Base-by-base conservation (phyloP, 2,797 vertebrate genomes). In the Hydrolagus colliei region DNA sequence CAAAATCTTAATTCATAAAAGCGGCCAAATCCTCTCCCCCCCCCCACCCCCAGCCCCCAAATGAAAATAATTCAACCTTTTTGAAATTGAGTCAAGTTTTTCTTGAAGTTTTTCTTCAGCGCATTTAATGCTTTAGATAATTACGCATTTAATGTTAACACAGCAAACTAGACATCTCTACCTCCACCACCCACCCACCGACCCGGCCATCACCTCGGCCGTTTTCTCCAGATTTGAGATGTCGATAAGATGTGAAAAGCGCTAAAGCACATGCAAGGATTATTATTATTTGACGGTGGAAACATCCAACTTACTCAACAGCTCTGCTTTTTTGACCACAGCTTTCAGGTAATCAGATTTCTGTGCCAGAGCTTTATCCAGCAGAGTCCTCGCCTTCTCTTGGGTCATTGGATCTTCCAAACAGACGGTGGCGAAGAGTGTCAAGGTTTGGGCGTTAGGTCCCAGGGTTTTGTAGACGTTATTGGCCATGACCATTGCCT, bases 401-500 rank as follows among this genome's bases (percentile, higher is more conserved):
- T 99, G 97, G 0, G 97, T 98, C 87, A 99, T 96, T 0, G 98
- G 97, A 88, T 99, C 98, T 89, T 99, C 97, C 14, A 99, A 95
- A 88, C 98, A 99, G 87, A 99, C 98, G 0, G 97, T 99, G 86
- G 98, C 98, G 78, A 99, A 92, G 87, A 99, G 96, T 71, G 98
- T 99, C 27, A 99, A 94, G 0, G 98, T 99, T 92, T 99, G 97
- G 0, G 98, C 97, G 0, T 98, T 99, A 59, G 97, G 96, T 86
- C 97, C 98, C 72, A 99, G 93, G 16, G 97, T 99, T 94, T 99
- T 99, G 88, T 98, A 99, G 63, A 99, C 98, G 0, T 98, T 99
- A 77, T 99, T 99, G 85, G 98, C 98, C 98, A 99, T 99, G 3
- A 98, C 97, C 94, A 99, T 99, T 0, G 98, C 98, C 87, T 99